phyloP scores from a whole-genome alignment of 2,888 invertebrate species.

The Muschampia plurimacula region DNA sequence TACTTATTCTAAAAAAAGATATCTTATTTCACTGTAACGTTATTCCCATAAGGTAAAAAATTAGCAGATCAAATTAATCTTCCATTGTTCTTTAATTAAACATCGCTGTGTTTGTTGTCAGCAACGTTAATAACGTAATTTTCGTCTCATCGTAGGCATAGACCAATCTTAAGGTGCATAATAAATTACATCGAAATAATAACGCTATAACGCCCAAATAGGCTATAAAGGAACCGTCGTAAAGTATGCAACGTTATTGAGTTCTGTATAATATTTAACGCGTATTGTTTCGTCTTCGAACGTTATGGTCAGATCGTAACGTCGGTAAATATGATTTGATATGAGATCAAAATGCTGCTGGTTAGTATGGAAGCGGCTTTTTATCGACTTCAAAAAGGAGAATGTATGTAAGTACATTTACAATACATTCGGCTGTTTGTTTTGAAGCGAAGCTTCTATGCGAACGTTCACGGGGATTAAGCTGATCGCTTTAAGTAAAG shows the following conservation, averaged over 20 bases:
- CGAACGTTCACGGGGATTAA: too few species aligned
- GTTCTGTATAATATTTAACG: conserved; percentile 36
- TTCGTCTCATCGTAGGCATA: conserved; percentile 14
- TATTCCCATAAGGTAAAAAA: too few species aligned
- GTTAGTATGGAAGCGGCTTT: conserved; percentile 18
- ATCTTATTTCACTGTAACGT: too few species aligned
- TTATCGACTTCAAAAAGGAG: too few species aligned
- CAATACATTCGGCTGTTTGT: too few species aligned
- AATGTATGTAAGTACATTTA: too few species aligned
- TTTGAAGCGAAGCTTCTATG: too few species aligned
- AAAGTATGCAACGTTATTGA: conserved; percentile 35
- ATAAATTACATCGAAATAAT: conserved; percentile 32
- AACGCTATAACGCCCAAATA: conserved; percentile 26
- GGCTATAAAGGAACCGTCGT: conserved; percentile 27
- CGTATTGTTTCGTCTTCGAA: conserved; percentile 26
- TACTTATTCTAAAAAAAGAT: too few species aligned
- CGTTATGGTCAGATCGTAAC: conserved; percentile 34
- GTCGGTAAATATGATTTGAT: conserved; percentile 33
- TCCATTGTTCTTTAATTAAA: conserved; percentile 1
- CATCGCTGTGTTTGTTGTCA: not conserved
- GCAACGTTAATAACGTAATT: conserved; percentile 9
- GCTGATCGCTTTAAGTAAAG: too few species aligned
- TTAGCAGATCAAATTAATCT: too few species aligned
- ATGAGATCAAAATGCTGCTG: conserved; percentile 13
- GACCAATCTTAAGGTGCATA: conserved; percentile 21